Evolutionary conservation across 2,888 invertebrate genomes (phyloP), one percentile per base, ranked within the genome.

Genomic region (Agonopterix heracliana): DNA sequence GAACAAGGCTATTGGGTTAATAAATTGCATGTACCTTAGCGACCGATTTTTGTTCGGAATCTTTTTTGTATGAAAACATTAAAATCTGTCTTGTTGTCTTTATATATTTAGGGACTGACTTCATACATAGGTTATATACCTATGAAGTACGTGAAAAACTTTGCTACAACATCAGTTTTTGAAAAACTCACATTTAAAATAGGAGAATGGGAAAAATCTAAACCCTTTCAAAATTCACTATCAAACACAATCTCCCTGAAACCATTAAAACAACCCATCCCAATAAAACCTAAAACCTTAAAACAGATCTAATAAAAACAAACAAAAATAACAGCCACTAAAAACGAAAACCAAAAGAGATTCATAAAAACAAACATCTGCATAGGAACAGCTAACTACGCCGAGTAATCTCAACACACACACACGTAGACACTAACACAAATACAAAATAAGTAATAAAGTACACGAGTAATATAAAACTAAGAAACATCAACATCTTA

Each of bases 401-500:
- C 63, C 61, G 60, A 62, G 57, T 63, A 71, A 63, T 68, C 68
- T 68, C 64, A 44, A 38, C 61, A 57, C 65, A 65, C 62, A 58
- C 63, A 51, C 71, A 51, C 71, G 71, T 74, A 62, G 75, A 70
- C 57, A 64, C 68, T 61, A 56, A 61, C 76, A 70, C 80, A 82
- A 81, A 78, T 78, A 81, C 84, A 78, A 85, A 85, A 85, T 85
- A 87, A 82, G 82, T 81, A 83, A 88, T 88, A 86, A 87, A 87
- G 85, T 86, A 87, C 82, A 69, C 71, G 75, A 78, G 87, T 87
- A 87, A 88, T 88, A 88, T 88, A 88, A 88, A 88, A 88, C 88
- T 88, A 88, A 87, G 87, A 85, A 88, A 87, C 87, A 88, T 88
- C 87, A 88, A 87, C 88, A 87, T 88, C 88, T 88, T 83, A 68